phyloP scores from a whole-genome alignment of 2,888 invertebrate species.

The Bombylius discolor region DNA sequence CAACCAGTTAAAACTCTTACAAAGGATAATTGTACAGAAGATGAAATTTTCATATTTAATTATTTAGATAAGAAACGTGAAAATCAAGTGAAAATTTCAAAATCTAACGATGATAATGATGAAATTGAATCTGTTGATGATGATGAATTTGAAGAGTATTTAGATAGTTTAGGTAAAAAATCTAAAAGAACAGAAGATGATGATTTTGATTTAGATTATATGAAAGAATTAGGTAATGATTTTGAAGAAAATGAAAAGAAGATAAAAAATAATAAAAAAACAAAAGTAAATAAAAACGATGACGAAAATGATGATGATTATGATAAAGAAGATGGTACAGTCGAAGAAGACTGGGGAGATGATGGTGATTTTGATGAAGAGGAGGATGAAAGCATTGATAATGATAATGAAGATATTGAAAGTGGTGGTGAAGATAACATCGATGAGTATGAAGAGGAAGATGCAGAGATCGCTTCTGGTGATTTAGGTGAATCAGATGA shows the following conservation, averaged over 20 bases:
- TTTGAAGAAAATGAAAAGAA: constrained; percentile 21
- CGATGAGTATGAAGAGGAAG: constrained; percentile 19
- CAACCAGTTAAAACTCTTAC: constrained; percentile 60
- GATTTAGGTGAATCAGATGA: constrained; percentile 23
- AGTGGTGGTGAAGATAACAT: constrained; percentile 9
- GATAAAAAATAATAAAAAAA: constrained; percentile 22
- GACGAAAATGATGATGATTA: constrained; percentile 29
- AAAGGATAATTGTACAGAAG: constrained; percentile 67
- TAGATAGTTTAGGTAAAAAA: constrained; percentile 37
- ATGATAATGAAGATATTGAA: constrained; percentile 29
- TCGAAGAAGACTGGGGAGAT: constrained; percentile 29
- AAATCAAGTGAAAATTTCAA: constrained; percentile 31
- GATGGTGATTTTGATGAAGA: constrained; percentile 26
- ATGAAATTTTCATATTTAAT: constrained; percentile 54
- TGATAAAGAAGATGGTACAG: constrained; percentile 27
- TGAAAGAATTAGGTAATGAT: constrained; percentile 49
- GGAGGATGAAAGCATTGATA: constrained; percentile 33
- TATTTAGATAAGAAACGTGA: constrained; percentile 44
- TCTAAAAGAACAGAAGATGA: constrained; percentile 46
- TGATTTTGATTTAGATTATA: constrained; percentile 50
- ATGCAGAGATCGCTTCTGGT: constrained; percentile 7
- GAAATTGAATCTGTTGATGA: constrained; percentile 56
- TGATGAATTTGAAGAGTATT: constrained; percentile 41
- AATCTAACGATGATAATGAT: constrained; percentile 41
- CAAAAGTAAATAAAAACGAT: constrained; percentile 17